Evolutionary conservation across 2,797 vertebrate species (phyloP).

Genomic region (Schizopygopsis pylzovi): DNA sequence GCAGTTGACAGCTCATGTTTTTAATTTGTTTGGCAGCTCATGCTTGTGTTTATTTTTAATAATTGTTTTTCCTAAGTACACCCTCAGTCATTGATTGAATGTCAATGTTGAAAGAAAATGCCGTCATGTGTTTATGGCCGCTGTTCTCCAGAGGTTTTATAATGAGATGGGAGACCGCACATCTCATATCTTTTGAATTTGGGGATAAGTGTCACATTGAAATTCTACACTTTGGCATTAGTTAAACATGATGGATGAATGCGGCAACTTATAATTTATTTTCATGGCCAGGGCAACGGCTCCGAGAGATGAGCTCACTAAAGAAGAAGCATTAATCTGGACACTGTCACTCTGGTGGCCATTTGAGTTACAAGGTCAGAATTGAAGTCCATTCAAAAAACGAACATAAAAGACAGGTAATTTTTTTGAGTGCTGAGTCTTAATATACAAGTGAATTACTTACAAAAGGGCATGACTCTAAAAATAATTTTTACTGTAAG

Average conservation of each 20-base stretch:
- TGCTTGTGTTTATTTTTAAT: slow-evolving; percentile 36
- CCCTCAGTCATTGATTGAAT: slow-evolving; percentile 51
- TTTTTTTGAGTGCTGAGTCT: not conserved
- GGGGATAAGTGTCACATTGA: slow-evolving; percentile 63
- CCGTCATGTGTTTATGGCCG: slow-evolving; percentile 37
- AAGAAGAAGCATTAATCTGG: slow-evolving; percentile 50
- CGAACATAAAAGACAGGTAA: not conserved
- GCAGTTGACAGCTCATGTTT: not conserved
- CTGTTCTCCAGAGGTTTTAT: slow-evolving; percentile 41
- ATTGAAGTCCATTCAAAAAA: slow-evolving; percentile 29
- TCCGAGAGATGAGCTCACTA: slow-evolving; percentile 51
- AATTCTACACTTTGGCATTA: slow-evolving; percentile 54
- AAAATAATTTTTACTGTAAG: not conserved
- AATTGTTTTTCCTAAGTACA: slow-evolving; percentile 4
- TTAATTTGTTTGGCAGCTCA: slow-evolving; percentile 2
- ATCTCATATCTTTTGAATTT: slow-evolving; percentile 64
- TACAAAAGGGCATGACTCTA: not conserved
- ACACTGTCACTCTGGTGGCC: slow-evolving; percentile 32
- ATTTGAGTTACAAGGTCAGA: slow-evolving; percentile 28
- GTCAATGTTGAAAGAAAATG: slow-evolving; percentile 47
- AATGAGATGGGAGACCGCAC: slow-evolving; percentile 57
- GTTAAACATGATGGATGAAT: slow-evolving; percentile 54
- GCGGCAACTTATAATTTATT: slow-evolving; percentile 55
- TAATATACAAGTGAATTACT: not conserved
- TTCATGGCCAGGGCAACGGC: slow-evolving; percentile 43